Percentiles rank a stretch among this genome's conserved stretches.
Evolutionary conservation across 2,888 invertebrate species (phyloP).

Genomic region (Lypha dubia): DNA sequence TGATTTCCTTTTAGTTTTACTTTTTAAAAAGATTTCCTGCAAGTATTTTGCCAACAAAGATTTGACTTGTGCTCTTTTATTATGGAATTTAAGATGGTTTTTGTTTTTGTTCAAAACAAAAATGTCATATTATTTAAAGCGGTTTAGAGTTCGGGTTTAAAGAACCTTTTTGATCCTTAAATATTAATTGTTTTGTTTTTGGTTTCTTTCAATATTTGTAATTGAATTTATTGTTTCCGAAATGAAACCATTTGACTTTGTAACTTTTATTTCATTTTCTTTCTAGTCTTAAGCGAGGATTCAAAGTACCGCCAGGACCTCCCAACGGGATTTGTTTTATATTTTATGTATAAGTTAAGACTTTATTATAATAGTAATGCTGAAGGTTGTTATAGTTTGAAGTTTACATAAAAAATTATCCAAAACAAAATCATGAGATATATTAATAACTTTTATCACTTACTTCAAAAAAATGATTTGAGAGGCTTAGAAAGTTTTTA

Average conservation of each 20-base stretch:
- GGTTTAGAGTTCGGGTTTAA: slow-evolving; percentile 39
- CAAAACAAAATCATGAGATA: too few species aligned
- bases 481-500: too few species aligned
- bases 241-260: slow-evolving; percentile 62
- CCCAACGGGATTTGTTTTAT: not conserved
- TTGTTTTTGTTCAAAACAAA: not conserved
- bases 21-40: slow-evolving; percentile 35
- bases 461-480: too few species aligned
- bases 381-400: too few species aligned
- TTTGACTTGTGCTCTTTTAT: slow-evolving; percentile 8
- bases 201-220: slow-evolving; percentile 18
- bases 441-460: too few species aligned
- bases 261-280: slow-evolving; percentile 24
- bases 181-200: slow-evolving; percentile 16
- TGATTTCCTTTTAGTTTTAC: slow-evolving; percentile 12
- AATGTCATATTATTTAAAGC: slow-evolving; percentile 45
- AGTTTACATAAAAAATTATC: too few species aligned
- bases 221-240: slow-evolving; percentile 61
- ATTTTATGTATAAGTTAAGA: not conserved
- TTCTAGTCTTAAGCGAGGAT: slow-evolving; percentile 28
- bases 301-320: slow-evolving; percentile 58
- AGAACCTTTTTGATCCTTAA: slow-evolving; percentile 57
- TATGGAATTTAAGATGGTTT: not conserved
- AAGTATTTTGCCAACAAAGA: slow-evolving; percentile 53
- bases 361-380: slow-evolving; percentile 21